These are phyloP conservation scores for Lasioglossum albipes DNA, from an alignment of 1,140 invertebrate genomes.

Conservation along the genomic window DNA sequence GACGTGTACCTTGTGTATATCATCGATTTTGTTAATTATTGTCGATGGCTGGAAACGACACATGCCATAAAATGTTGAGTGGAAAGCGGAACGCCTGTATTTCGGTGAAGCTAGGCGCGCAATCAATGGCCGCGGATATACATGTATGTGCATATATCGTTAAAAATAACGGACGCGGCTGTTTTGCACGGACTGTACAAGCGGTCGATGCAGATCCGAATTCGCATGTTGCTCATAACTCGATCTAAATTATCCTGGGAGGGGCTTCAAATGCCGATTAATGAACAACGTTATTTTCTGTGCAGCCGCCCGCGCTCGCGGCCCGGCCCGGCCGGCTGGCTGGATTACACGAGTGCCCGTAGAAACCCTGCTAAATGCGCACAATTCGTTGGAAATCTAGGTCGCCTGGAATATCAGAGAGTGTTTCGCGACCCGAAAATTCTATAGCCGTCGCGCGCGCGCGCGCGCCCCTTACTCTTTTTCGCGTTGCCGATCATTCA, in stretches of 20 bases:
- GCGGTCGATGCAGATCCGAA: background rate
- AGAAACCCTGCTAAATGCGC: conserved; percentile 54
- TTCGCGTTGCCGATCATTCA: background rate
- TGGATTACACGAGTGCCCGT: conserved; percentile 55
- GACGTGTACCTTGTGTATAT: too few species aligned
- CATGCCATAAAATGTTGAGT: too few species aligned
- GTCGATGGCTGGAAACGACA: too few species aligned
- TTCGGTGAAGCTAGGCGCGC: too few species aligned
- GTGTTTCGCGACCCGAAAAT: conserved; percentile 50
- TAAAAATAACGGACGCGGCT: too few species aligned
- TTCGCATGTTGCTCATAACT: background rate
- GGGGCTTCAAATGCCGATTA: conserved; percentile 60
- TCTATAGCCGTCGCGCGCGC: background rate
- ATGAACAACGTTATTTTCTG: conserved; percentile 46
- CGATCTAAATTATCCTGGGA: background rate
- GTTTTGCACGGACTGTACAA: background rate
- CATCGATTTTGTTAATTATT: too few species aligned
- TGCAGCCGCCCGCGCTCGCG: conserved; percentile 14
- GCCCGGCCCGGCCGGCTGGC: conserved; percentile 8
- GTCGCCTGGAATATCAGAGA: conserved; percentile 43
- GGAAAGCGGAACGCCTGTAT: too few species aligned
- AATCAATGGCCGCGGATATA: too few species aligned
- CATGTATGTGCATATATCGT: too few species aligned
- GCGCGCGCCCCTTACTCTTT: background rate
- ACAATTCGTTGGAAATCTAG: conserved; percentile 58